phyloP scores from a whole-genome alignment of 2,797 vertebrate genomes.

The Bryconaethiops microstoma region DNA sequence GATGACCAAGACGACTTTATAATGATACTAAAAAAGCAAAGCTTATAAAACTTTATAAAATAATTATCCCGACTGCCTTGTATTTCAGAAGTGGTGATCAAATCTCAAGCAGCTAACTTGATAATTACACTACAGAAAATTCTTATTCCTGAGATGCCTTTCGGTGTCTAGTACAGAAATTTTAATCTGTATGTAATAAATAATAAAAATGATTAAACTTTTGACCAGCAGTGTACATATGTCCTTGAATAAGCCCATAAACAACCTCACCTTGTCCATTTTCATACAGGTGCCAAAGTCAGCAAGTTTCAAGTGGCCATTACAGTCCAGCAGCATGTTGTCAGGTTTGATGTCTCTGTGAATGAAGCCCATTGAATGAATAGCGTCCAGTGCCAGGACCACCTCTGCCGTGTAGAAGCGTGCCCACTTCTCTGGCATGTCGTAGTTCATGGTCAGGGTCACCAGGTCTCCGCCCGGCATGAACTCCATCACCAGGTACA shows the following conservation, averaged over 20 bases:
- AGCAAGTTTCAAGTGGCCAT: constrained; percentile 94
- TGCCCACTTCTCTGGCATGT: constrained; percentile 95
- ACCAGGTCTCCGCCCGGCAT: constrained; percentile 98
- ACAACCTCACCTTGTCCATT: constrained; percentile 88
- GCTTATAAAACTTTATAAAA: too few relatives aligned
- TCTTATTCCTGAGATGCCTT: too few relatives aligned
- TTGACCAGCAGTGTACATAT: constrained; percentile 6
- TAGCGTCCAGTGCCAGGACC: constrained; percentile 92
- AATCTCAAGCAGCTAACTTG: too few relatives aligned
- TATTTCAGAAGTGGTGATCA: background rate
- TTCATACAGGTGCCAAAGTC: constrained; percentile 99
- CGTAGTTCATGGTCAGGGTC: constrained; percentile 97
- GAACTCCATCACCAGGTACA: constrained; percentile 99
- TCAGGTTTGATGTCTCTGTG: constrained; percentile 97
- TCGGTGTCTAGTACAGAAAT: too few relatives aligned
- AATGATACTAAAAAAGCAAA: too few relatives aligned
- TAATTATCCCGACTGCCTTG: background rate
- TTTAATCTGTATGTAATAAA: too few relatives aligned
- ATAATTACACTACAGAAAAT: too few relatives aligned
- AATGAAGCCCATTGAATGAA: constrained; percentile 97
- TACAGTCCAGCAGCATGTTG: constrained; percentile 95
- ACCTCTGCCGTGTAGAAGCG: constrained; percentile 95
- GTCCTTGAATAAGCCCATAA: constrained; percentile 4
- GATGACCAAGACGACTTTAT: too few relatives aligned
- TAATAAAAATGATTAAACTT: background rate